Conservation (phyloP, 2,113 vertebrate genomes). For the Cyanocitta stelleri region DNA sequence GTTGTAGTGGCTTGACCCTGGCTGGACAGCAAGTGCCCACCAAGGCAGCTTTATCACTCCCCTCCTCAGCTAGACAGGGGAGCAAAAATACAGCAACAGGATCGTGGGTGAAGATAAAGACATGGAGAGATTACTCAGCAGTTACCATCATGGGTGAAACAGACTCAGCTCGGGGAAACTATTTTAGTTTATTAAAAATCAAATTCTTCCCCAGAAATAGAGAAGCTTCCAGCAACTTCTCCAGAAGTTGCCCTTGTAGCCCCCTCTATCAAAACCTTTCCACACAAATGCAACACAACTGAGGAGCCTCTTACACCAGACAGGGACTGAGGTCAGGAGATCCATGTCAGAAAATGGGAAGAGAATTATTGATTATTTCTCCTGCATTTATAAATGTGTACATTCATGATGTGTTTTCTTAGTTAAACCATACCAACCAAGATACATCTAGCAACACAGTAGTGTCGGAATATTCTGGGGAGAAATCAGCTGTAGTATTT, state of each 20-base stretch:
- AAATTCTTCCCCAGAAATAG: neutral
- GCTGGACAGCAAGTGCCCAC: neutral
- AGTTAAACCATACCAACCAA: neutral
- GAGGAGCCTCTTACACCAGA: neutral
- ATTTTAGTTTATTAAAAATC: neutral
- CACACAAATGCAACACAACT: neutral
- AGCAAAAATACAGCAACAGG: neutral
- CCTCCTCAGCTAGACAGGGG: neutral
- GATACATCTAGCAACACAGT: neutral
- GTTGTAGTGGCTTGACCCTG: neutral
- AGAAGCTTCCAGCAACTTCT: neutral
- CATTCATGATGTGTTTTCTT: neutral
- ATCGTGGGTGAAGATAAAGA: fast-evolving
- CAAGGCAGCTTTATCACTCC: fast-evolving
- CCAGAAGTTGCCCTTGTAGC: neutral
- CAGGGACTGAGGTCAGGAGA: neutral
- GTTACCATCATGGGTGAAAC: neutral
- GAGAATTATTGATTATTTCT: neutral
- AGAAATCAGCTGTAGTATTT: neutral
- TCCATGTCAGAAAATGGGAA: neutral
- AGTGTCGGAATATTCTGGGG: neutral
- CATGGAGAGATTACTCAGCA: neutral
- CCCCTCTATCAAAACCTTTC: neutral
- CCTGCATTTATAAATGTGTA: neutral
- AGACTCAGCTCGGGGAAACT: neutral